Evolutionary conservation across 2,888 invertebrate species (phyloP).

Genomic region (Tipula unca): DNA sequence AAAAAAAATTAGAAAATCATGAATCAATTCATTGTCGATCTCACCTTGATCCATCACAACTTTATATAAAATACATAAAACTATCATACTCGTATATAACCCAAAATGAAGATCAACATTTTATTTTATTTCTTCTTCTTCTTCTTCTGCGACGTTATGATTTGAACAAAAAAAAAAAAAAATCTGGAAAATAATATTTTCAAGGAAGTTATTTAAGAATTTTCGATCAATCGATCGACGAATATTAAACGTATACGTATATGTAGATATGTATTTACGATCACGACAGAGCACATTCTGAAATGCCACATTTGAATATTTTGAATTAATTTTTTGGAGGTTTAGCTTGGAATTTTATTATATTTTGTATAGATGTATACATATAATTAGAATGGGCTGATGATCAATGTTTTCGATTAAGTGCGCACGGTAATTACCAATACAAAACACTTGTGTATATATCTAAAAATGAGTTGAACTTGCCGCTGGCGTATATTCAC

Average conservation of each 20-base stretch:
- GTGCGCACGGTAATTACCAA: not conserved
- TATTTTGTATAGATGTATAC: not conserved
- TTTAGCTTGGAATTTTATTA: not conserved
- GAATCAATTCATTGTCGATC: not conserved
- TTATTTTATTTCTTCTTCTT: not conserved
- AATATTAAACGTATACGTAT: too few relatives aligned
- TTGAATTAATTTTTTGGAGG: not conserved
- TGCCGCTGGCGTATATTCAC: not conserved
- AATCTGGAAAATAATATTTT: not conserved
- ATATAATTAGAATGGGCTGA: not conserved
- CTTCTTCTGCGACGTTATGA: not conserved
- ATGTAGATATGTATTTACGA: too few relatives aligned
- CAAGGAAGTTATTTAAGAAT: slow-evolving; percentile 8
- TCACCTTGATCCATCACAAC: not conserved
- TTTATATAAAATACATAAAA: not conserved
- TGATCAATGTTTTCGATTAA: not conserved
- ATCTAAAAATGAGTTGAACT: not conserved
- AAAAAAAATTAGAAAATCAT: not conserved
- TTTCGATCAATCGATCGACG: not conserved
- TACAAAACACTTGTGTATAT: not conserved
- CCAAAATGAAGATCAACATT: not conserved
- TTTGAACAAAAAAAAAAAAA: not conserved
- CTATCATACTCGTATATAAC: not conserved
- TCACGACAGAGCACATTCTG: not conserved
- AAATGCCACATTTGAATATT: not conserved